phyloP scores from a whole-genome alignment of 1,140 invertebrate species.

The Daktulosphaira vitifoliae region DNA sequence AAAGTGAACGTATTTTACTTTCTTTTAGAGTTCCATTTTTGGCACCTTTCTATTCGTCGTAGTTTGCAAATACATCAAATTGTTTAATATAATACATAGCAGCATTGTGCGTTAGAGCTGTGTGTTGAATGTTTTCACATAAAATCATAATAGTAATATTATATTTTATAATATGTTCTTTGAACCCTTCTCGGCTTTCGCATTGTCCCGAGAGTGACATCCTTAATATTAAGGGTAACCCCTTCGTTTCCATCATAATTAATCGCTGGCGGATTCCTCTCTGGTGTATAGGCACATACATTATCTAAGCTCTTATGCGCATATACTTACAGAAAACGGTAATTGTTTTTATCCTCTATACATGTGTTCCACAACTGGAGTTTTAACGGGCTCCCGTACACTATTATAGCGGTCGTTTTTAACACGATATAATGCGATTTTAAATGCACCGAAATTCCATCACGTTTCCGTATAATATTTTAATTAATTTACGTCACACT shows the following conservation, averaged over 20 bases:
- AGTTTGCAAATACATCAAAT: no score
- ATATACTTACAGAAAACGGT: not conserved
- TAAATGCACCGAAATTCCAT: conserved; percentile 27
- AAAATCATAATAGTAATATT: no score
- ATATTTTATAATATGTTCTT: no score
- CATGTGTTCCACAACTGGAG: not conserved
- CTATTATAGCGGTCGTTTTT: conserved; percentile 10
- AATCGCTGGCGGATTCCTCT: conserved; percentile 22
- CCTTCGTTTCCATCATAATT: not conserved
- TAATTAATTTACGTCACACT: conserved; percentile 26
- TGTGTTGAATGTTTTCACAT: no score
- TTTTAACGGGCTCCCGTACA: not conserved
- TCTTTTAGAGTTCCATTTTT: no score
- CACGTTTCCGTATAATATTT: conserved; percentile 21
- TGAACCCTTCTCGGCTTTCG: not conserved
- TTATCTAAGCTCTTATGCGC: no score
- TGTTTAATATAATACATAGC: no score
- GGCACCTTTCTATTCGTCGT: no score
- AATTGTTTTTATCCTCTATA: conserved; percentile 22
- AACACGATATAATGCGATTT: conserved; percentile 16
- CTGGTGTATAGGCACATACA: no score
- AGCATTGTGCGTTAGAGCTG: no score
- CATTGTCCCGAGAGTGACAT: not conserved
- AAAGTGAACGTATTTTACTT: no score
- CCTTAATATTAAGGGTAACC: not conserved